Evolutionary conservation across 2,113 vertebrate genomes (phyloP), one percentile per base, ranked within the genome.

Genomic region (Syngnathoides biaculeatus): DNA sequence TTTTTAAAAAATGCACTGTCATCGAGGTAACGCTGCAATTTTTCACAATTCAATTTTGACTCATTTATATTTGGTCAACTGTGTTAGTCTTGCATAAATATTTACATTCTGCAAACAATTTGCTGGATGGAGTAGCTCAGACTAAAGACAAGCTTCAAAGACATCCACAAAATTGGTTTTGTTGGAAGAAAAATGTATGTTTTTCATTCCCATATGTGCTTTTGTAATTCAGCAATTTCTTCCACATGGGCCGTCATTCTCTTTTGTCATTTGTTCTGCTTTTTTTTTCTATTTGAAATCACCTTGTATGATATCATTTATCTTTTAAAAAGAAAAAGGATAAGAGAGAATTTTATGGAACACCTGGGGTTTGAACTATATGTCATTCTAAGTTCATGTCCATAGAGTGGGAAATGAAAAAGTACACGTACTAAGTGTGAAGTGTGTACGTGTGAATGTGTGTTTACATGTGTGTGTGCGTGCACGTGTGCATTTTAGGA

Each of bases 151-250:
- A 63, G 55, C 79, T 80, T 80, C 85, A 88, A 81, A 89, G 82
- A 81, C 81, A 81, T 87, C 81, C 82, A 75, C 81, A 57, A 71
- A 87, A 87, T 89, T 84, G 87, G 87, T 89, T 81, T 69, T 71
- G 69, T 84, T 65, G 69, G 78, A 81, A 81, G 72, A 64, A 85
- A 74, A 87, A 86, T 87, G 74, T 71, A 74, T 75, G 66, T 60
- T 65, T 71, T 64, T 35, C n/a, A 24, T 58, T 43, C 22, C 22
- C 40, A 42, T 10, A 43, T 40, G 38, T 61, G 38, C 62, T 39
- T 64, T 67, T 39, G 57, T 80, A 68, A 77, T 78, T 78, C 56
- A 71, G 63, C 42, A 43, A 45, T 52, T 50, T 80, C 71, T 56
- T 19, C 67, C 65, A 74, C 30, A 47, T 43, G 62, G 73, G 56